phyloP scores from a whole-genome alignment of 2,797 vertebrate genomes.

The Todus mexicanus region DNA sequence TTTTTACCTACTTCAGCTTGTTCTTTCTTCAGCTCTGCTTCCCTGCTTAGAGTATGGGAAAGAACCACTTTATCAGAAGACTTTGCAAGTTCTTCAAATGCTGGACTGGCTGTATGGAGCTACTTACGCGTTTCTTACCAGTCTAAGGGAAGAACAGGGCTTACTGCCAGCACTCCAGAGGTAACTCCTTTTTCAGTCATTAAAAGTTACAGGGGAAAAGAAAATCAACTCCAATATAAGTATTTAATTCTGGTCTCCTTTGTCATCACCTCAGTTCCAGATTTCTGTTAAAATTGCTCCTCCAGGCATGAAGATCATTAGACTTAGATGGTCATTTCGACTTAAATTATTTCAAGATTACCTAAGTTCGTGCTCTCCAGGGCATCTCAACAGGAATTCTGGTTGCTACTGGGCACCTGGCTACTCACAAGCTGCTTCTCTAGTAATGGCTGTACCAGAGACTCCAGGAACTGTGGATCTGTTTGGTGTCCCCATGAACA shows the following conservation, averaged over 20 bases:
- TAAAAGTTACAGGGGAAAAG: background rate
- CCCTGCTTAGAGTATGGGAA: background rate
- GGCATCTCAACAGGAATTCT: background rate
- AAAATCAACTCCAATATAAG: background rate
- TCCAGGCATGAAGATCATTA: background rate
- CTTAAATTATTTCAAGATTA: background rate
- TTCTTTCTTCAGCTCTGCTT: background rate
- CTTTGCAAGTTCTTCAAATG: background rate
- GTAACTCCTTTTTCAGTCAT: background rate
- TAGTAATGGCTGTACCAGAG: background rate
- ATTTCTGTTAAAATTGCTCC: background rate
- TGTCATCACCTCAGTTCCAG: background rate
- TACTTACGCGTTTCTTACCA: background rate
- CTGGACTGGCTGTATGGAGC: background rate
- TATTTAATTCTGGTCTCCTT: background rate
- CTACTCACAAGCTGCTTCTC: background rate
- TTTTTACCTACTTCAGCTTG: background rate
- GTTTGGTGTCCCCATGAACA: background rate
- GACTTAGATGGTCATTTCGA: background rate
- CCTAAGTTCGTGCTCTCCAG: background rate
- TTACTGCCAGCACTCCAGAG: background rate
- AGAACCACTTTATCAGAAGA: background rate
- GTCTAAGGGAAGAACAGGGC: background rate
- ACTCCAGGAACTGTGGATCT: background rate
- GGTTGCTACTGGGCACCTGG: background rate